Base-by-base conservation (phyloP, 2,888 invertebrate species). In the Acrobasis suavella region DNA sequence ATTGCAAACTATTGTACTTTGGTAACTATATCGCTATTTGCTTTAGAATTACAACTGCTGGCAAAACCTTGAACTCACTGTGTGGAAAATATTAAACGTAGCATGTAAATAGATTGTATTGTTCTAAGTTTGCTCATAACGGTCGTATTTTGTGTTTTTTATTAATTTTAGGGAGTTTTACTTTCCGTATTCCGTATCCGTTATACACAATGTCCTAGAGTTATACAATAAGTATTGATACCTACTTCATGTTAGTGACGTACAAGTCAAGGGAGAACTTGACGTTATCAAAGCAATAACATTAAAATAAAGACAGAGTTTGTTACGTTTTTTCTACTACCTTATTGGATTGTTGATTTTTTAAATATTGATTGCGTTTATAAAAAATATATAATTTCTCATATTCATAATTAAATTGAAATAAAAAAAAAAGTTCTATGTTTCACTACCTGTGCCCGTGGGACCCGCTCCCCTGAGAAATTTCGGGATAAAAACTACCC, bases 31-130 rank as follows among this genome's bases (percentile, higher is more conserved):
- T 15, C 78, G 79, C 81, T 75, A 0, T 9, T 22, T 62, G 60
- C 80, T 79, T 70, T 64, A 73, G 17, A 72, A 64, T 75, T 75
- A 65, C 55, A 63, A 61, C 38, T 58, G 8, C n/a, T 37, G 54
- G 54, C 61, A 60, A 63, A 79, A 71, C 86, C 87, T 87, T 87
- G 86, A 87, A 86, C 83, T 80, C 77, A 54, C 60, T 67, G 68
- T 69, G 80, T 83, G 81, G 78, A 81, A 84, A 81, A 76, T 79
- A 77, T 79, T 42, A 14, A 75, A 72, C 67, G 69, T 69, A 69
- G 70, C 69, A 15, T 59, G 38, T 60, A 60, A 60, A 60, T 60
- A 37, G 39, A 55, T 39, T 16, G 16, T 55, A 7, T 39, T 55
- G 10, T 55, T 55, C 16, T 55, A 39, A 16, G 51, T 51, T 16